These are phyloP conservation scores for Acleris cristana DNA, from an alignment of 2,888 invertebrate genomes.

Conservation along the genomic window DNA sequence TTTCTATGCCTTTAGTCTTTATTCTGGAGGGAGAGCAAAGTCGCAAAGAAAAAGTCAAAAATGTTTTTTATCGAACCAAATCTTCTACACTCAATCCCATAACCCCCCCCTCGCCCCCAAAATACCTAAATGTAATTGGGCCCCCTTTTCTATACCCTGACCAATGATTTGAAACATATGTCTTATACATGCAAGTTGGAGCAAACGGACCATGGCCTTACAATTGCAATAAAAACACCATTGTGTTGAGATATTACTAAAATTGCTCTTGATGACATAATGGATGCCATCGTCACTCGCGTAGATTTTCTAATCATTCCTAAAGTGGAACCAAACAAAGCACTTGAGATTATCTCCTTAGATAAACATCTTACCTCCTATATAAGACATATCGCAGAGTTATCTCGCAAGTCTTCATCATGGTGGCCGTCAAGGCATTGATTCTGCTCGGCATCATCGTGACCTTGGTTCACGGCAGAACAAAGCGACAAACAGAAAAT, in stretches of 20 bases:
- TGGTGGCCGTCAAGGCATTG: slow-evolving; percentile 30
- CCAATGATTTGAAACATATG: no score
- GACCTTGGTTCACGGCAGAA: slow-evolving; percentile 45
- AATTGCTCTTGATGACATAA: slow-evolving; percentile 20
- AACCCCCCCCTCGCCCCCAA: no score
- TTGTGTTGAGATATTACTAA: slow-evolving; percentile 11
- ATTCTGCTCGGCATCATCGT: slow-evolving; percentile 45
- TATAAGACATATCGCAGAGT: slow-evolving; percentile 20
- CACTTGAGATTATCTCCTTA: slow-evolving; percentile 23
- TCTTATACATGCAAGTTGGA: no score
- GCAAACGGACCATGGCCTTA: no score
- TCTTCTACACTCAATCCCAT: no score
- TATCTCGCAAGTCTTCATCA: slow-evolving; percentile 10
- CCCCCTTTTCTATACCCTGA: no score
- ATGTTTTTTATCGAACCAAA: no score
- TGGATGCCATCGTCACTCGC: background rate
- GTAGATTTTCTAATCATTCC: slow-evolving; percentile 13
- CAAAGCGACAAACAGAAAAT: slow-evolving; percentile 45
- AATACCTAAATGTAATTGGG: no score
- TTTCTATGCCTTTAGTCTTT: no score
- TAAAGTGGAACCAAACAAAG: slow-evolving; percentile 33
- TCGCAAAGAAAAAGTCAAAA: no score
- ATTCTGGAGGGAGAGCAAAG: no score
- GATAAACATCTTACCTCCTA: slow-evolving; percentile 29
- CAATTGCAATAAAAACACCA: background rate